Evolutionary conservation across 2,888 invertebrate species (phyloP), one percentile per base, ranked within the genome.

Genomic region (Volucella bombylans): DNA sequence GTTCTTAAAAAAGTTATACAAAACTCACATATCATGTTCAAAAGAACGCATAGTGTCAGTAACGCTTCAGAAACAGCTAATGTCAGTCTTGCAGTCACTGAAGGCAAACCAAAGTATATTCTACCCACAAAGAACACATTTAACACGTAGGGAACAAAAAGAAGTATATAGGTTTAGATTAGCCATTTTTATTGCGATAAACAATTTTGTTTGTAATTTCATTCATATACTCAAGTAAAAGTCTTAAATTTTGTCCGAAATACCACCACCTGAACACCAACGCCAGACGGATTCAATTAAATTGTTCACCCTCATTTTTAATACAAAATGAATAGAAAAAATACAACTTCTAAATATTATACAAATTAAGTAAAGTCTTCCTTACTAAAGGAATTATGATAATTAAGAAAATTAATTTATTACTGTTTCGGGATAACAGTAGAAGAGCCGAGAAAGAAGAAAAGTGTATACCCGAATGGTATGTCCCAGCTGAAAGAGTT

Each of bases 401-500:
- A 76, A 85, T 85, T 85, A 77, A 68, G 62, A 77, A 81, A 76
- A 85, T 85, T 72, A 76, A 85, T 85, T 85, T 85, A 85, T 77
- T 76, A 77, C 76, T 64, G 38, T 72, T 79, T 57, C n/a, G 43
- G 50, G 55, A 55, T 65, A 68, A 12, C 45, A 39, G 12, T 23
- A 52, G 41, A 69, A 14, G 31, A 69, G 61, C 15, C 18, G 59
- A 52, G 41, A 49, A 14, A 39, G 18, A 45, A 18, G 39, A 52
- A 12, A 54, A 62, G 64, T 52, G 45, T 12, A 4, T 61, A 64
- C 15, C 39, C 47, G 47, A 62, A 18, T 38, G 67, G 69, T 41
- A 12, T 78, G 86, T 73, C 86, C 73, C 86, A 86, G 86, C 86
- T 86, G 86, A 86, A 82, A 82, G 73, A 82, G 86, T 82, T 77